phyloP scores from a whole-genome alignment of 2,113 vertebrate species.

The Morone saxatilis region DNA sequence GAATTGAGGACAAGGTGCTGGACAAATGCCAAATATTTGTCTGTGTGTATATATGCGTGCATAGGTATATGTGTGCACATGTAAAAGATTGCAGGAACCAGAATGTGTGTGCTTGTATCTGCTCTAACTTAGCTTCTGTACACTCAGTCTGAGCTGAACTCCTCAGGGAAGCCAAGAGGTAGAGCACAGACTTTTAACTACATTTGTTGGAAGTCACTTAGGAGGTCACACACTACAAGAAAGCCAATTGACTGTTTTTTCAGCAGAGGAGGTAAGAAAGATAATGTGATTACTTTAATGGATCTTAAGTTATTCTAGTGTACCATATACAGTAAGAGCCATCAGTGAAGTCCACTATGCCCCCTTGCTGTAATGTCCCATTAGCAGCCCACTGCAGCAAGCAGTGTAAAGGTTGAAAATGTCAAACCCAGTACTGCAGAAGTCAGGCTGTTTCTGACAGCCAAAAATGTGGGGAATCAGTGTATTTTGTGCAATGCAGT shows the following conservation, averaged over 20 bases:
- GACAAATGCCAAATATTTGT: slow-evolving; percentile 35
- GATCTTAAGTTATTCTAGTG: neutral
- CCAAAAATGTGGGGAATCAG: neutral
- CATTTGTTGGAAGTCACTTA: slow-evolving; percentile 47
- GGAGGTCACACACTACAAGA: slow-evolving; percentile 41
- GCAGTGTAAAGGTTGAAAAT: slow-evolving; percentile 9
- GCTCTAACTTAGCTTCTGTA: neutral
- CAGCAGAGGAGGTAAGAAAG: slow-evolving; percentile 8
- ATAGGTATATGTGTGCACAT: neutral
- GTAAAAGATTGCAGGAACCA: slow-evolving; percentile 1
- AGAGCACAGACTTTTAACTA: slow-evolving; percentile 46
- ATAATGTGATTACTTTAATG: slow-evolving; percentile 46
- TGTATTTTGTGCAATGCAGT: slow-evolving; percentile 1
- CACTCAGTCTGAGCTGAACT: neutral
- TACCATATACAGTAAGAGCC: neutral
- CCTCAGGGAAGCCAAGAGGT: slow-evolving; percentile 21
- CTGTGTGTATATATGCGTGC: neutral
- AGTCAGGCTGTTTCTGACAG: neutral
- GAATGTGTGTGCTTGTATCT: slow-evolving; percentile 7
- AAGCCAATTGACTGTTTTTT: slow-evolving; percentile 41
- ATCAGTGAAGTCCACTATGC: neutral
- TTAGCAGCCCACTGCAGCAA: slow-evolving; percentile 7
- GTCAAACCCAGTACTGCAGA: neutral
- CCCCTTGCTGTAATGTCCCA: neutral
- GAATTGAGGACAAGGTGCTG: slow-evolving; percentile 37